Evolutionary conservation across 2,888 invertebrate species (phyloP).

Genomic region (Autographa pulchrina): DNA sequence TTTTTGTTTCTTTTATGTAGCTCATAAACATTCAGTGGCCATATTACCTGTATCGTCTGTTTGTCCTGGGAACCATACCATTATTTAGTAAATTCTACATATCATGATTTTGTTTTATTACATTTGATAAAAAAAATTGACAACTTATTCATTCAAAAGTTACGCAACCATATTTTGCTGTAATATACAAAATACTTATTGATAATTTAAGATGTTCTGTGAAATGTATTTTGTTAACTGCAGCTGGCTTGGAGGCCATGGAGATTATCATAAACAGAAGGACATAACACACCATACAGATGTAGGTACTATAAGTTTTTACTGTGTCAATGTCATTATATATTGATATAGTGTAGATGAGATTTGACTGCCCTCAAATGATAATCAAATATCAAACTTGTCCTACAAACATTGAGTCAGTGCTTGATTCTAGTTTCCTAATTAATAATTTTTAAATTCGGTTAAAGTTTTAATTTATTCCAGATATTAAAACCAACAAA

Average conservation of each 20-base stretch:
- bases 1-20: slow-evolving; percentile 7
- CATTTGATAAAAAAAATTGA: not conserved
- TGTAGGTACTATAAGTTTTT: slow-evolving; percentile 73
- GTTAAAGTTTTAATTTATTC: slow-evolving; percentile 65
- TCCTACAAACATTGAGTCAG: slow-evolving; percentile 21
- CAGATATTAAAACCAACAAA: slow-evolving; percentile 94
- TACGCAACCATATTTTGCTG: slow-evolving; percentile 9
- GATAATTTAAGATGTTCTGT: slow-evolving; percentile 60
- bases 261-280: slow-evolving; percentile 61
- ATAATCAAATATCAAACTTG: slow-evolving; percentile 25
- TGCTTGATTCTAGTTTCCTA: slow-evolving; percentile 38
- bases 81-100: slow-evolving; percentile 32
- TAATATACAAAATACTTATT: slow-evolving; percentile 36
- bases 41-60: slow-evolving; percentile 57
- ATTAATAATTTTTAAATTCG: slow-evolving; percentile 22
- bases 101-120: slow-evolving; percentile 24
- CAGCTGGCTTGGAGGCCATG: slow-evolving; percentile 76
- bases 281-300: slow-evolving; percentile 74
- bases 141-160: not conserved
- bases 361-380: slow-evolving; percentile 35
- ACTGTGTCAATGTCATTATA: slow-evolving; percentile 61
- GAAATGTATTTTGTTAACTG: slow-evolving; percentile 76
- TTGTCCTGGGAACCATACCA: slow-evolving; percentile 50
- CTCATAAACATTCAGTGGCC: slow-evolving; percentile 40
- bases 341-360: slow-evolving; percentile 57